Evolutionary conservation across 2,113 vertebrate species (phyloP), one percentile per base, ranked within the genome.

Genomic region (Lagopus muta): DNA sequence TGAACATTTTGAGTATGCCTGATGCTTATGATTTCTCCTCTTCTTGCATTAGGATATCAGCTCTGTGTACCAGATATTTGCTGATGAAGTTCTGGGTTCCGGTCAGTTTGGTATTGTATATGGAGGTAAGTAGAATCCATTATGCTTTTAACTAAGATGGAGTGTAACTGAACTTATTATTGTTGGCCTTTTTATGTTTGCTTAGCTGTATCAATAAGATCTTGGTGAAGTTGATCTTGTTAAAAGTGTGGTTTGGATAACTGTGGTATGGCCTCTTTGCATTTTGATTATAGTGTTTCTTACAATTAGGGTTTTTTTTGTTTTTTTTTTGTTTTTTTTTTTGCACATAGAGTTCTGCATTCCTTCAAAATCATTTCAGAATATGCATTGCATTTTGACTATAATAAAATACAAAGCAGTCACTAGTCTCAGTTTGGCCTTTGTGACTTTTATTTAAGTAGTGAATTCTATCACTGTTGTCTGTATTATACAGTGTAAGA

Each of bases 21-120:
- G 20, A 50, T 88, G 17, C 78, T 89, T 88, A 52, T 77, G 48
- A 45, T 85, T 96, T 94, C 8, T 73, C 13, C 79, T 90, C 94
- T 74, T 86, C 30, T 62, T 89, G 58, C 84, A 75, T 61, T 94
- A 99, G 99, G 99, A 99, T 96, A 99, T 99, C 94, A 99, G 99
- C 95, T 98, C 99, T 5, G 98, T 99, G 74, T 99, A 99, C 97
- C 99, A 99, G 92, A 99, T 99, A 96, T 99, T 99, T 98, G 99
- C 99, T 43, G 99, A 99, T 96, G 99, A 99, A 95, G 99, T 99
- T 79, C 97, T 99, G 96, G 99, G 99, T 80, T 99, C 99, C 28
- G 99, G 99, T 90, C 99, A 99, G 97, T 99, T 99, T 97, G 99
- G 99, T 86, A 99, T 99, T 48, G 99, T 99, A 47, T 99, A 99